These are phyloP conservation scores for Carterocephalus palaemon DNA, from an alignment of 2,888 invertebrate genomes.

Conservation along the genomic window DNA sequence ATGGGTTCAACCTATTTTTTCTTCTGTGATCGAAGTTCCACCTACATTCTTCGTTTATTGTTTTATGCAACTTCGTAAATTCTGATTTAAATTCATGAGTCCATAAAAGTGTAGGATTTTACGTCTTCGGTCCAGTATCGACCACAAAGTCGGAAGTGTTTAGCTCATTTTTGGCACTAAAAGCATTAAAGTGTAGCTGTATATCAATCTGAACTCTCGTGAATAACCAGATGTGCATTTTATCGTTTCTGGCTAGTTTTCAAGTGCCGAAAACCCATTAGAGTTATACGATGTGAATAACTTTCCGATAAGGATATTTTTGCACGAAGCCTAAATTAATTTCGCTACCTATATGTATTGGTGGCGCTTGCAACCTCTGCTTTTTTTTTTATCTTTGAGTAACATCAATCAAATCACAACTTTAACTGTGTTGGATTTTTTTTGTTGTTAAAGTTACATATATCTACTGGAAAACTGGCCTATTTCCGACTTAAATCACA, in stretches of 20 bases:
- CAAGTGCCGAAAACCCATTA: slow-evolving; percentile 74
- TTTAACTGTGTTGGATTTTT: too few species aligned
- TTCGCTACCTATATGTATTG: slow-evolving; percentile 1
- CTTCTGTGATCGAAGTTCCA: slow-evolving; percentile 7
- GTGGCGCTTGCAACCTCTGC: slow-evolving; percentile 15
- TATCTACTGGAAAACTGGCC: too few species aligned
- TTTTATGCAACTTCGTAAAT: slow-evolving; percentile 11
- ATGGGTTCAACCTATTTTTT: not conserved
- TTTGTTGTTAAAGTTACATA: too few species aligned
- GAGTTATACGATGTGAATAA: slow-evolving; percentile 62
- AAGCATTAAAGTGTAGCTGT: slow-evolving; percentile 63
- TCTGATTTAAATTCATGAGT: slow-evolving; percentile 15
- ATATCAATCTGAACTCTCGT: slow-evolving; percentile 57
- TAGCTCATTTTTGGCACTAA: slow-evolving; percentile 57
- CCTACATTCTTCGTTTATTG: slow-evolving; percentile 13
- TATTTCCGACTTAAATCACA: too few species aligned
- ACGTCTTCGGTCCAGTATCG: slow-evolving; percentile 11
- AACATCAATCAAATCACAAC: too few species aligned
- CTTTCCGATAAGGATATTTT: slow-evolving; percentile 53
- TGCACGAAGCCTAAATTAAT: slow-evolving; percentile 34
- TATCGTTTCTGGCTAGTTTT: slow-evolving; percentile 75
- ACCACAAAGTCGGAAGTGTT: slow-evolving; percentile 41
- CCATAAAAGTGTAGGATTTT: slow-evolving; percentile 18
- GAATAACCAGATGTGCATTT: slow-evolving; percentile 69
- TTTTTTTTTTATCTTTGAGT: slow-evolving; percentile 1